Conservation (phyloP, 2,888 invertebrate genomes). For the Magallana nippona region DNA sequence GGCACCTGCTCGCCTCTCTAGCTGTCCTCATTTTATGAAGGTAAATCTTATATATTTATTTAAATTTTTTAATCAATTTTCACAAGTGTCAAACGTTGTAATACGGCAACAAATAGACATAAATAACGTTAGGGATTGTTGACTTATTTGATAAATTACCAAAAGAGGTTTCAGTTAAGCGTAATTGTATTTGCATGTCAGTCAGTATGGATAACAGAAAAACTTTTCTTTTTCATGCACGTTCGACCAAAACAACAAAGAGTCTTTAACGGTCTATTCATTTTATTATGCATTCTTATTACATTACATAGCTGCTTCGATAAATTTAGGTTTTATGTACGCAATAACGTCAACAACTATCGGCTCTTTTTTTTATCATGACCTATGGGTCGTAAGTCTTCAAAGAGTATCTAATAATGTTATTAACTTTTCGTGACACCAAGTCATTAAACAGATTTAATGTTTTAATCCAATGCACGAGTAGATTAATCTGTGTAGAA, state of each 20-base stretch:
- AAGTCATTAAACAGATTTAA: not conserved
- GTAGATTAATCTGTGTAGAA: conserved; percentile 15
- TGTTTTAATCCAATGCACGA: not conserved
- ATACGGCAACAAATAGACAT: no score
- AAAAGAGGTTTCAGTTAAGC: not conserved
- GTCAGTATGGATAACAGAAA: not conserved
- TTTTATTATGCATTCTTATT: not conserved
- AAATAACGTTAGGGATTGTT: not conserved
- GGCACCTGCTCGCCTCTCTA: not conserved
- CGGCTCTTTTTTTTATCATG: no score
- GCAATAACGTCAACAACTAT: no score
- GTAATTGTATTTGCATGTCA: not conserved
- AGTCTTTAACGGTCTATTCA: not conserved
- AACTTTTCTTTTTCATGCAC: no score
- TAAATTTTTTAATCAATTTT: no score
- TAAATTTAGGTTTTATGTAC: no score
- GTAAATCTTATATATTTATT: not conserved
- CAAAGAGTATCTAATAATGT: not conserved
- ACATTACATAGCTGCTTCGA: no score
- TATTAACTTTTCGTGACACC: not conserved
- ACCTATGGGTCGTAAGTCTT: no score
- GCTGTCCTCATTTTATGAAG: not conserved
- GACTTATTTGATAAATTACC: not conserved
- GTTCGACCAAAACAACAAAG: not conserved
- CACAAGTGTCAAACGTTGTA: no score